These are phyloP conservation scores for Portunus trituberculatus DNA, from an alignment of 1,140 invertebrate species.

Conservation along the genomic window DNA sequence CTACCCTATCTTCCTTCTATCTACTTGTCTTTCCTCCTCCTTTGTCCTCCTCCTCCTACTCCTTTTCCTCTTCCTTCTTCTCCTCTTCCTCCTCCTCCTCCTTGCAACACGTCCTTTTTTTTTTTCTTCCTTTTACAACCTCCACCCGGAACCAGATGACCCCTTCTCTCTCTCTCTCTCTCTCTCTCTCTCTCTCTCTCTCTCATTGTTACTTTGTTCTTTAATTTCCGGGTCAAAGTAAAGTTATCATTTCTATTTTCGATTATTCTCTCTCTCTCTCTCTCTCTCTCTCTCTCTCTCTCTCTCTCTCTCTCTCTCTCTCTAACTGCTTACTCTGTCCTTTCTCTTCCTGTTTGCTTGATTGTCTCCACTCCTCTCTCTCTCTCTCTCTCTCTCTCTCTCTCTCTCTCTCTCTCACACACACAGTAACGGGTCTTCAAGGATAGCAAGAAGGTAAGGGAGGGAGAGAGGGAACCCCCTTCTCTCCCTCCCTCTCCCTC, in stretches of 20 bases:
- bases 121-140: background rate
- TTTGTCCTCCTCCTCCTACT: background rate
- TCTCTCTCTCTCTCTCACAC: background rate
- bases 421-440: conserved; percentile 53
- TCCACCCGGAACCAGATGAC: background rate
- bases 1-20: background rate
- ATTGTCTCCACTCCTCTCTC: background rate
- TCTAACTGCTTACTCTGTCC: conserved; percentile 14
- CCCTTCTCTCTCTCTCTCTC: background rate
- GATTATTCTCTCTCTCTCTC: background rate
- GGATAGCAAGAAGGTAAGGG: conserved; percentile 29
- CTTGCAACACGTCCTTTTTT: background rate
- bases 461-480: background rate
- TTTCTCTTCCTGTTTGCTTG: background rate
- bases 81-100: background rate
- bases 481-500: background rate
- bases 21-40: background rate
- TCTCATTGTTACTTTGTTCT: no score
- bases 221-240: no score
- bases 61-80: background rate
- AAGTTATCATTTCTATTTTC: background rate
- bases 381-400: background rate
- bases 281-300: conserved; percentile 28
- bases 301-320: conserved; percentile 16
- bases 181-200: background rate